phyloP scores from a whole-genome alignment of 2,888 invertebrate species.

The Drosophila incognita region DNA sequence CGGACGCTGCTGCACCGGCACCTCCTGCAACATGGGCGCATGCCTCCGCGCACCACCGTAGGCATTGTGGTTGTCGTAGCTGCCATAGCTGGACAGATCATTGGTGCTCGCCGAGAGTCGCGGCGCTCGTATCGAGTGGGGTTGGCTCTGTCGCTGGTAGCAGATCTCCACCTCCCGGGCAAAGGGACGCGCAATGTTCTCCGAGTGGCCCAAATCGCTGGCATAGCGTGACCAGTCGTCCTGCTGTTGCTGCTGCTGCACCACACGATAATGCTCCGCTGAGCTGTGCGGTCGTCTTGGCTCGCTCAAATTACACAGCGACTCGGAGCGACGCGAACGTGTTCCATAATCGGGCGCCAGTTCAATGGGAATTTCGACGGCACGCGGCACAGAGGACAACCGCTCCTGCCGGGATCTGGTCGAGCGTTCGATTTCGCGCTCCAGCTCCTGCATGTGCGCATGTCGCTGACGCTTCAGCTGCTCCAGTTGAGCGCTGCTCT shows the following conservation, averaged over 20 bases:
- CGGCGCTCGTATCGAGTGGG: conserved; percentile 82
- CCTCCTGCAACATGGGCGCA: conserved; percentile 78
- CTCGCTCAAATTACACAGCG: conserved; percentile 80
- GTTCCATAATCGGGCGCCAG: conserved; percentile 45
- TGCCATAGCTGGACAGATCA: conserved; percentile 71
- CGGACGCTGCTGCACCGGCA: conserved; percentile 72
- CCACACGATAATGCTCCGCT: conserved; percentile 43
- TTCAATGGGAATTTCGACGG: conserved; percentile 72
- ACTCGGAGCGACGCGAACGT: conserved; percentile 78
- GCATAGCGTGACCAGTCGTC: conserved; percentile 86
- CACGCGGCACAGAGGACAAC: conserved; percentile 61
- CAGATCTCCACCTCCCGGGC: conserved; percentile 84
- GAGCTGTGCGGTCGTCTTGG: conserved; percentile 61
- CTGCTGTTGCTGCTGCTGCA: conserved; percentile 67
- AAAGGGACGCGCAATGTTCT: conserved; percentile 83
- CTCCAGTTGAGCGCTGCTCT: conserved; percentile 44
- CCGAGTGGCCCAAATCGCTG: conserved; percentile 84
- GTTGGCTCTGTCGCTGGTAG: conserved; percentile 70
- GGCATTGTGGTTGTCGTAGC: conserved; percentile 77
- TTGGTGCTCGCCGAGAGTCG: conserved; percentile 82
- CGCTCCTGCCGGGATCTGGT: conserved; percentile 67
- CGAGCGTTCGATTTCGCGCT: conserved; percentile 79
- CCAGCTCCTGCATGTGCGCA: conserved; percentile 79
- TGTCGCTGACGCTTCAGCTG: conserved; percentile 75
- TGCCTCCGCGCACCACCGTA: conserved; percentile 75